Evolutionary conservation across 2,113 vertebrate species (phyloP).

Genomic region (Nycticebus coucang): DNA sequence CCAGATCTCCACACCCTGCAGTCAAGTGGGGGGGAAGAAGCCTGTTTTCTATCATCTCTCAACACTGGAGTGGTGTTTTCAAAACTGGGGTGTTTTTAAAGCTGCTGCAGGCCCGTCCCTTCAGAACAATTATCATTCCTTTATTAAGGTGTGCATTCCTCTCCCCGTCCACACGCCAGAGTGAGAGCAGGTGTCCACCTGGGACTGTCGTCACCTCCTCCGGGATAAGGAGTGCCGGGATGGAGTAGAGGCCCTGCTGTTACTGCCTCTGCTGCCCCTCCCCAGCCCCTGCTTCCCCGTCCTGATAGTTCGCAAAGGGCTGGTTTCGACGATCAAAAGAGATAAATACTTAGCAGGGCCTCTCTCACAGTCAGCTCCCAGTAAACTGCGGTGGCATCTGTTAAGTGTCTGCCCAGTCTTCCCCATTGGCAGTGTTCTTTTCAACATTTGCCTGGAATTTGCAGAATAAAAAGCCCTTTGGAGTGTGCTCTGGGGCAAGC

Average conservation of each 20-base stretch:
- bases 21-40: too few species aligned
- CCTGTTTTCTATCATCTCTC: neutral
- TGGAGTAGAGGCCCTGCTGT: rapidly evolving
- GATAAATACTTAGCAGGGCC: too few species aligned
- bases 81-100: neutral
- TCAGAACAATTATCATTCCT: neutral
- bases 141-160: rapidly evolving
- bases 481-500: neutral
- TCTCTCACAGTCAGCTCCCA: neutral
- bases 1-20: too few species aligned
- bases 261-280: too few species aligned
- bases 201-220: neutral
- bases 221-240: neutral
- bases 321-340: neutral
- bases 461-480: neutral
- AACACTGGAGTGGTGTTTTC: neutral
- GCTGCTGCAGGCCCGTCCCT: neutral
- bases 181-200: neutral
- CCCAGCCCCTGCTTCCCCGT: too few species aligned
- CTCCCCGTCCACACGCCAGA: rapidly evolving
- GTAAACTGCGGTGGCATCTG: rapidly evolving
- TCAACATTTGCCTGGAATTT: neutral
- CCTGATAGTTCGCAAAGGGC: neutral
- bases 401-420: neutral
- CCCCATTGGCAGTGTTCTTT: neutral